Evolutionary conservation across 1,140 invertebrate genomes (phyloP).

Genomic region (Asbolus verrucosus): DNA sequence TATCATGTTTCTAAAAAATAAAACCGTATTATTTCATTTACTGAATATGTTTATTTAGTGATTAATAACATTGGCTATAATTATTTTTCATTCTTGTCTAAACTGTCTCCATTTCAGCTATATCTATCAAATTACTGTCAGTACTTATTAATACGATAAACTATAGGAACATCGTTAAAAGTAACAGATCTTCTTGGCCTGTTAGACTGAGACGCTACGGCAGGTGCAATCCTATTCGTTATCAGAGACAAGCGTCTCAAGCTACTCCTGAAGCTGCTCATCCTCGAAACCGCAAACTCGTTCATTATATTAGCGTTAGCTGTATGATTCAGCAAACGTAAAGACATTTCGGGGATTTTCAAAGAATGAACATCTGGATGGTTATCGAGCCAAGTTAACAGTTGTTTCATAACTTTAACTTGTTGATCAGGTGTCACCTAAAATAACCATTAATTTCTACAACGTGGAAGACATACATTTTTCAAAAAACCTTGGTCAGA

Average conservation of each 20-base stretch:
- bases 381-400: conserved; percentile 55
- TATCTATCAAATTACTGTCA: neutral
- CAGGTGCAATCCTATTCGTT: conserved; percentile 47
- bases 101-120: too few species aligned
- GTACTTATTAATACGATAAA: conserved; percentile 51
- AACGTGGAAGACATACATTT: neutral
- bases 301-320: conserved; percentile 51
- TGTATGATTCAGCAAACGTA: conserved; percentile 49
- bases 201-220: neutral
- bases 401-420: conserved; percentile 54
- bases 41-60: too few species aligned
- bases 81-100: too few species aligned
- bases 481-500: conserved; percentile 56
- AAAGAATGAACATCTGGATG: conserved; percentile 51
- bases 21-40: too few species aligned
- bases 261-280: conserved; percentile 57
- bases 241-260: conserved; percentile 54
- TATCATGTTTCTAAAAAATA: too few species aligned
- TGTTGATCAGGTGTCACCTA: conserved; percentile 56
- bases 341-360: conserved; percentile 57
- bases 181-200: conserved; percentile 49
- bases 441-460: conserved; percentile 22
- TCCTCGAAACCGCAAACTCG: conserved; percentile 52
- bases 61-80: too few species aligned
- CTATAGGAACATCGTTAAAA: conserved; percentile 49